Evolutionary conservation across 2,113 vertebrate species (phyloP).

Genomic region (Puma concolor): DNA sequence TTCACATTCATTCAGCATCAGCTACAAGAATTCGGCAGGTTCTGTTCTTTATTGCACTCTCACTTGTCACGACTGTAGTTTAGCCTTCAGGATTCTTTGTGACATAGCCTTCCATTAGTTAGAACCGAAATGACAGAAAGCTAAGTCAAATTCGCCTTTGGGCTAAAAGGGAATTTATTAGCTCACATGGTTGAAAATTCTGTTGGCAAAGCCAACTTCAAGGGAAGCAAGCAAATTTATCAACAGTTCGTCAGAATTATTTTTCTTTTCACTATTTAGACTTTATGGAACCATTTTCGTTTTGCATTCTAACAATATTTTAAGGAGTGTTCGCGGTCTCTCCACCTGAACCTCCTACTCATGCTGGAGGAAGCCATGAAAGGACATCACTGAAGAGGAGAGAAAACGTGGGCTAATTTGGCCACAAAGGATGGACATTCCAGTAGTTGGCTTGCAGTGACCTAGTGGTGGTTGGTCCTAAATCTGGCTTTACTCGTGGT

Average conservation of each 20-base stretch:
- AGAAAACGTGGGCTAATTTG: background rate
- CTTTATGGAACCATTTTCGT: background rate
- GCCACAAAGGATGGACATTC: background rate
- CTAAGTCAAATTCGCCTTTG: background rate
- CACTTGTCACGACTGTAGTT: background rate
- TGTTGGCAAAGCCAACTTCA: background rate
- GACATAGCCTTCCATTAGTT: background rate
- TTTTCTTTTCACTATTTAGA: background rate
- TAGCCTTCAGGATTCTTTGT: background rate
- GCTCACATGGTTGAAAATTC: background rate
- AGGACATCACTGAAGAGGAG: background rate
- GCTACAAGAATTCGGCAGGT: background rate
- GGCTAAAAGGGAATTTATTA: background rate
- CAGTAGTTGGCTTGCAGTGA: background rate
- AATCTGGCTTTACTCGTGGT: background rate
- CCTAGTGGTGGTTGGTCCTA: background rate
- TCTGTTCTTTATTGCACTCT: background rate
- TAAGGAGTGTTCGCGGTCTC: background rate
- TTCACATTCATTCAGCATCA: background rate
- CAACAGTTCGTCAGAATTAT: background rate
- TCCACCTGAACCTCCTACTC: background rate
- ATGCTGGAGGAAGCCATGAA: background rate
- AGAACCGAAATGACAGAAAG: background rate
- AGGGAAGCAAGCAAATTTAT: background rate
- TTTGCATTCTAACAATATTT: background rate